Evolutionary conservation across 2,797 vertebrate species (phyloP), one percentile per base, ranked within the genome.

Genomic region (Chanos chanos): DNA sequence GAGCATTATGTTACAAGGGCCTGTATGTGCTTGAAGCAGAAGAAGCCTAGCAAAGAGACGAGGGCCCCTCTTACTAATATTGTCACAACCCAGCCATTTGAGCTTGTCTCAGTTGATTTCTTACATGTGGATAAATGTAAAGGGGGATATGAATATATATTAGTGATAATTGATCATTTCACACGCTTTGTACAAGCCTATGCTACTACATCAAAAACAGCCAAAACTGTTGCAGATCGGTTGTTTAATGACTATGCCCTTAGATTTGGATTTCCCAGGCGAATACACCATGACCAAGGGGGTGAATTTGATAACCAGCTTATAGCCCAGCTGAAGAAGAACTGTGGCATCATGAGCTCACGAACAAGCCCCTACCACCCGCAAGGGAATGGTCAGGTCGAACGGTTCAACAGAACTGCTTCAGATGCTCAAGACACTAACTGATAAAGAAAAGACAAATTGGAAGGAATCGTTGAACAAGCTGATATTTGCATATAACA

Each of bases 301-400:
- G 19, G 40, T 0, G 19, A 66, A 45, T 66, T 53, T 22, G 15
- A 60, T 8, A 66, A 53, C 16, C 22, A 60, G 3, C 39, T 66
- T 4, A 45, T 66, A 2, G 2, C 18, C 6, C 18, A 51, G 3
- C 7, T 51, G 5, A 28, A 41, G 16, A 25, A 58, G 7, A 7
- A 33, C 24, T 4, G 44, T 36, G 54, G 54, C 3, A 27, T 66
- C 0, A 0, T 1, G 1, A 45, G 28, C 1, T 64, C 51, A 9
- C 24, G 19, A 10, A 64, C 51, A 3, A 64, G 33, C 7, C 22
- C 19, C 0, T 55, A 64, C 13, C 50, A 57, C 24, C 52, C 33
- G 1, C 13, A 49, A 24, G 43, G 63, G 2, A 52, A 52, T 3
- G 47, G 28, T 0, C 37, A 57, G 3, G 62, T 58, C 0, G 25